Base-by-base conservation (phyloP, 1,140 invertebrate species). In the Drosophila punjabiensis region DNA sequence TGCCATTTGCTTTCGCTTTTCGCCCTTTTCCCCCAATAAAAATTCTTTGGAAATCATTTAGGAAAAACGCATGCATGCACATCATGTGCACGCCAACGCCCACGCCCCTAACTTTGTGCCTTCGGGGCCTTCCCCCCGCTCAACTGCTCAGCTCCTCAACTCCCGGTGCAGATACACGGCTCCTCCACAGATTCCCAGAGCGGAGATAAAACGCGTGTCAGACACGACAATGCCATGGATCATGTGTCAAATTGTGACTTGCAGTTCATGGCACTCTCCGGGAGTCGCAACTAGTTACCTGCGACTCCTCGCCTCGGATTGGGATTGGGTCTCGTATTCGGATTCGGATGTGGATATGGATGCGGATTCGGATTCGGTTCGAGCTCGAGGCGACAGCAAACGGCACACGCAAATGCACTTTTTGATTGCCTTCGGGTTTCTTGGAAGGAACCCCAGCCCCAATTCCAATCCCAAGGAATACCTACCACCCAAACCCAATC, bases 221-320 rank as follows among this genome's bases (percentile, higher is more conserved):
- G 84, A 88, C 84, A 88, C 84, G 84, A 88, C 84, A 89, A 69
- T 81, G 85, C 78, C 75, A 89, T 88, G 85, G 85, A 89, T 90
- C 85, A 88, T 88, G 85, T 88, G 85, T 88, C 85, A 88, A 88
- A 88, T 88, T 89, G 85, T 89, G 86, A 88, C 78, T 89, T 89
- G 75, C 77, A 79, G 76, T 79, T 79, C 77, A 79, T 47, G 76
- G 55, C 68, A 37, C 76, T 76, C 73, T 33, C 50, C 50, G 35
- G 60, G 63, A 80, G 79, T 74, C 53, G 84, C 70, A 74, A 87
- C 81, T 87, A 63, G 79, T 87, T 84, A 84, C 81, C 81, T 84
- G 80, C 55, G 33, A 55, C 47, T 50, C 9, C 16, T n/a, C 10
- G 50, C 4, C 24, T 30, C 8, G 24, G 24, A n/a, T 30, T 52